Conservation (phyloP, 2,797 vertebrate species). For the Eleutherodactylus coqui region DNA sequence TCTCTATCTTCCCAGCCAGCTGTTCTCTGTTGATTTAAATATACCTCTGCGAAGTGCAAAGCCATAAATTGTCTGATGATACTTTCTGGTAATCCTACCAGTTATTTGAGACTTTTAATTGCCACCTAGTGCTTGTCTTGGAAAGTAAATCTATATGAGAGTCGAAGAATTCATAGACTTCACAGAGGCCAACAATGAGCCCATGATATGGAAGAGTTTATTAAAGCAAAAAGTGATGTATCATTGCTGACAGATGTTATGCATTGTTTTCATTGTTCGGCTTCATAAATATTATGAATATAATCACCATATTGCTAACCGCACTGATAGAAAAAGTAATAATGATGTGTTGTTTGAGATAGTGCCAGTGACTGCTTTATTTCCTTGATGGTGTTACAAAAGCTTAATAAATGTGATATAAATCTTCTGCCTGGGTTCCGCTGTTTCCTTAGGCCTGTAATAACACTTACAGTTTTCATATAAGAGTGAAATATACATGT, state of each 20-base stretch:
- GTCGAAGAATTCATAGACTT: slow-evolving; percentile 44
- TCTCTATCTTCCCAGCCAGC: slow-evolving; percentile 67
- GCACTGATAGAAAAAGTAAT: slow-evolving; percentile 74
- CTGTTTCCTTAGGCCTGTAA: slow-evolving; percentile 69
- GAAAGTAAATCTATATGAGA: slow-evolving; percentile 62
- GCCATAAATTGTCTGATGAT: slow-evolving; percentile 28
- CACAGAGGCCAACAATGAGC: slow-evolving; percentile 12
- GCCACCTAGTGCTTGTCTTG: slow-evolving; percentile 66
- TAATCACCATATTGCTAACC: slow-evolving; percentile 69
- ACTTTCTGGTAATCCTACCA: slow-evolving; percentile 28
- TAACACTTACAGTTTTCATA: slow-evolving; percentile 65
- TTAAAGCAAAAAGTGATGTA: slow-evolving; percentile 72
- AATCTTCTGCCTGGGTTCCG: slow-evolving; percentile 72
- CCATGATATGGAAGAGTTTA: slow-evolving; percentile 62
- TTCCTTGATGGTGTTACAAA: slow-evolving; percentile 71
- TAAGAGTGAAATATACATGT: slow-evolving; percentile 66
- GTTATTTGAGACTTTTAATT: slow-evolving; percentile 54
- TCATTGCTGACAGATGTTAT: slow-evolving; percentile 71
- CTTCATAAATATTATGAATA: slow-evolving; percentile 78
- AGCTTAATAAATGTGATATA: slow-evolving; percentile 74
- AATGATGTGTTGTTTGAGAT: slow-evolving; percentile 76
- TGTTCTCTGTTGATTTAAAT: slow-evolving; percentile 55
- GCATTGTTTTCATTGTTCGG: slow-evolving; percentile 73
- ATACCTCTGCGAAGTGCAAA: slow-evolving; percentile 31
- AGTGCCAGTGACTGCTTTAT: slow-evolving; percentile 76